Evolutionary conservation across 2,797 vertebrate genomes (phyloP).

Genomic region (Leucoraja ocellata): DNA sequence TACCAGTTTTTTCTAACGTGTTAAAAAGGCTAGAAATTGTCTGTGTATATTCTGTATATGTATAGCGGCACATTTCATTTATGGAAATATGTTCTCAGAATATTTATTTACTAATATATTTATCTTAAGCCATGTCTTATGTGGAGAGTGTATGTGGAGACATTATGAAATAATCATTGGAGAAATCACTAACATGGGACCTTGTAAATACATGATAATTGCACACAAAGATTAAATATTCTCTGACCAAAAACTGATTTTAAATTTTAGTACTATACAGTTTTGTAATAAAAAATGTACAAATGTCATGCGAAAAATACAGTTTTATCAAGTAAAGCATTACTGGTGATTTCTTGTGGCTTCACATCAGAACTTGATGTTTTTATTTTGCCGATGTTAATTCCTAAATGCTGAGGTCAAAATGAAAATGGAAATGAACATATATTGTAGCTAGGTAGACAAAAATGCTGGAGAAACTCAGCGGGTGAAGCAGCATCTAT

Average conservation of each 20-base stretch:
- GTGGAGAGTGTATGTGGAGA: slow-evolving; percentile 78
- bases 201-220: slow-evolving; percentile 97
- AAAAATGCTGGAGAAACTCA: too few species aligned
- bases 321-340: slow-evolving; percentile 76
- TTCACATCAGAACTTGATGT: background rate
- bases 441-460: background rate
- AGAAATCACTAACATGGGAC: slow-evolving; percentile 91
- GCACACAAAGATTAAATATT: slow-evolving; percentile 82
- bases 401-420: background rate
- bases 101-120: slow-evolving; percentile 99
- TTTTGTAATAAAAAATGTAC: slow-evolving; percentile 98
- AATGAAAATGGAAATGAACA: background rate
- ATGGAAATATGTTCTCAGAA: slow-evolving; percentile 99
- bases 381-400: background rate
- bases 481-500: too few species aligned
- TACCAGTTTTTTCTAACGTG: slow-evolving; percentile 77
- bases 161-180: slow-evolving; percentile 72
- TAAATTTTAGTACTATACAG: slow-evolving; percentile 85
- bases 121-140: slow-evolving; percentile 99
- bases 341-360: slow-evolving; percentile 26
- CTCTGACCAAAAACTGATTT: slow-evolving; percentile 97
- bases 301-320: slow-evolving; percentile 94
- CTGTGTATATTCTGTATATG: slow-evolving; percentile 95
- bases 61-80: slow-evolving; percentile 99
- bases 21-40: slow-evolving; percentile 80